Base-by-base conservation (phyloP, 2,797 vertebrate genomes). In the Pampus argenteus region DNA sequence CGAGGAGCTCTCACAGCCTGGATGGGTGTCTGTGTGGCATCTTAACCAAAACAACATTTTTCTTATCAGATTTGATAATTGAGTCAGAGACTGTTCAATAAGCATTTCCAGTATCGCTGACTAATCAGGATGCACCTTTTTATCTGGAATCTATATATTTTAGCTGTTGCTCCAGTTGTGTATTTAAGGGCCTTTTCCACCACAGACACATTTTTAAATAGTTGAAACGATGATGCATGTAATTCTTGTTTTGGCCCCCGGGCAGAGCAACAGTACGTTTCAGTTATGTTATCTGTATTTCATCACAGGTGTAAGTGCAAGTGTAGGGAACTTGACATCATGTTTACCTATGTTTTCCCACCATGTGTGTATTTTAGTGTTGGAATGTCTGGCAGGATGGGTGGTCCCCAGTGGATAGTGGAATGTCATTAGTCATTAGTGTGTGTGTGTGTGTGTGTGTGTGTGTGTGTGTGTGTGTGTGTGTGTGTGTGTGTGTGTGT, bases 341-440 rank as follows among this genome's bases (percentile, higher is more conserved):
- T 52, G 60, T 62, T 74, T 23, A 45, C 36, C 34, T 14, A n/a
- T 11, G n/a, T 50, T 74, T 76, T 65, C 62, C 42, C 73, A 75
- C 50, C 45, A 50, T n/a, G 45, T 47, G 48, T 77, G 71, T 59
- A n/a, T 56, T 68, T 73, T 62, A 6, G 15, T 23, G 23, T 8
- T 79, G 79, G 62, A 76, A 87, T 79, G 71, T 68, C 31, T 40
- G 51, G 48, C 44, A 14, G 42, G 55, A 28, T 58, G 61, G 49
- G 31, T 56, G 60, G 45, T 51, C 76, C 52, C 70, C n/a, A 60
- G 45, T 6, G 60, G 57, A 54, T 52, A 36, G 15, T 47, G 62
- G 69, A 84, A 77, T 76, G 74, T 58, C 20, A 70, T 71, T 14
- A 28, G 28, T 71, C 7, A 7, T 29, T 5, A 5, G 28, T 29